These are phyloP conservation scores for Papilio demoleus DNA, from an alignment of 2,888 invertebrate genomes.

Conservation along the genomic window DNA sequence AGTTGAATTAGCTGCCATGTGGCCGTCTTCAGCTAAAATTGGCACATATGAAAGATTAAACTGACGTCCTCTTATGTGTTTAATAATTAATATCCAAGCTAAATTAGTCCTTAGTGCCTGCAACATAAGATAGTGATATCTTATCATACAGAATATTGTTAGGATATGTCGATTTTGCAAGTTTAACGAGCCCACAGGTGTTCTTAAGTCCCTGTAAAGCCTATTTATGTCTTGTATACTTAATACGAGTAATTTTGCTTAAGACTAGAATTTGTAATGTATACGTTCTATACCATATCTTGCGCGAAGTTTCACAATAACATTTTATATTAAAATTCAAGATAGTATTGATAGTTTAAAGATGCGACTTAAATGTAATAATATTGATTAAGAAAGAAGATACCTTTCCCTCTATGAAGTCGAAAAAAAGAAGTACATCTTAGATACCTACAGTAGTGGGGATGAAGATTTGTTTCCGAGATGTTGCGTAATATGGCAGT, in stretches of 20 bases:
- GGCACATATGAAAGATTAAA: slow-evolving; percentile 46
- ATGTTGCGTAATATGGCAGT: no score
- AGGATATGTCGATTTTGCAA: slow-evolving; percentile 34
- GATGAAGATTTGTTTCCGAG: no score
- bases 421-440: no score
- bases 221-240: slow-evolving; percentile 11
- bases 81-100: slow-evolving; percentile 44
- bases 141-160: background rate
- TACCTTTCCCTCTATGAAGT: no score
- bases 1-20: slow-evolving; percentile 67
- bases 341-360: no score
- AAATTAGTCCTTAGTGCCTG: slow-evolving; percentile 37
- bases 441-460: no score
- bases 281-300: background rate
- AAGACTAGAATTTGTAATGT: background rate
- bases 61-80: slow-evolving; percentile 32
- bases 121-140: background rate
- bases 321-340: no score
- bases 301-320: background rate
- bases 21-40: slow-evolving; percentile 61
- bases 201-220: slow-evolving; percentile 24
- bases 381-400: no score
- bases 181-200: slow-evolving; percentile 30
- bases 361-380: no score
- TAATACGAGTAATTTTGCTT: background rate